Evolutionary conservation across 2,113 vertebrate species (phyloP), one percentile per base, ranked within the genome.

Genomic region (Turdus rufiventris): DNA sequence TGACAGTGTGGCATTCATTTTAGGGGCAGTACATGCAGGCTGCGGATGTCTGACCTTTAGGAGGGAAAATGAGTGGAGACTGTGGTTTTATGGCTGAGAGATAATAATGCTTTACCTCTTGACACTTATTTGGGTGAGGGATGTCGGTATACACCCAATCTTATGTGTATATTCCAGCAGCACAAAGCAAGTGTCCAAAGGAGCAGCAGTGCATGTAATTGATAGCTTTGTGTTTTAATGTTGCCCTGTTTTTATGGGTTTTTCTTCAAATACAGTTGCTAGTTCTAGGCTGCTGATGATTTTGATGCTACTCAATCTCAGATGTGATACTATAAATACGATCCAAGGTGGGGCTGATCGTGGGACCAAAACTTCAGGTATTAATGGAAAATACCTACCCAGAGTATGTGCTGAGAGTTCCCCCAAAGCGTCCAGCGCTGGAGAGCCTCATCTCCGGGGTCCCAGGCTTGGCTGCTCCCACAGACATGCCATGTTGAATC

Each of bases 1-100:
- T 98, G 97, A 96, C 89, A 95, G n/a, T 4, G 43, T 72, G 76
- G 70, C 87, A 82, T 80, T 93, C 89, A 29, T 75, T 91, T 91
- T 89, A 88, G 94, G 93, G 94, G 71, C 86, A 91, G 72, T 42
- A 60, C 88, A 80, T 24, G 73, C 79, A 77, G 62, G 47, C 84
- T 88, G 81, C 0, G 2, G 86, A 66, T 38, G 40, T 31, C 77
- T 85, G 95, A 96, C 93, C 84, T 92, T 91, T 78, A 68, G 72
- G 63, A 85, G 45, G 58, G 70, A 57, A 94, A 96, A 91, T 4
- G 16, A 73, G 62, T 86, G 70, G 75, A 67, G 71, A 68, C 53
- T 58, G 67, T 79, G 86, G 66, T 50, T 95, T 96, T 91, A 67
- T 72, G 60, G 66, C 61, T 83, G 75, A 89, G 80, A 50, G 63